phyloP scores from a whole-genome alignment of 1,140 invertebrate genomes.

The Drosophila ogumai region DNA sequence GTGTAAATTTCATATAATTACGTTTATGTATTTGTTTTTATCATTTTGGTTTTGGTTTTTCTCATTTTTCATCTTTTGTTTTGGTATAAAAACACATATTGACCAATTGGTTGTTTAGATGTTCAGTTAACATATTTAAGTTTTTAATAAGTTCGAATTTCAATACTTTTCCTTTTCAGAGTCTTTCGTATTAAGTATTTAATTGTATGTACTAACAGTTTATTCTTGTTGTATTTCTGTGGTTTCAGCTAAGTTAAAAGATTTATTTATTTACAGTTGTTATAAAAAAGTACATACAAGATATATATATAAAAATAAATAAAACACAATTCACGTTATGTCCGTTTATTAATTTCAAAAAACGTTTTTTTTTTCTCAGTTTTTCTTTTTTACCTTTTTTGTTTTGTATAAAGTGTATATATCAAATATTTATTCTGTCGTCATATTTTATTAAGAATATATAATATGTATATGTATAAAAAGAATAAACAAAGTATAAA shows the following conservation, averaged over 20 bases:
- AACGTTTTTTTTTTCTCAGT: slow-evolving; percentile 32
- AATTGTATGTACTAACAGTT: slow-evolving; percentile 56
- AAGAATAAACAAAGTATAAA: slow-evolving; percentile 77
- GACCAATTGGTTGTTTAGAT: slow-evolving; percentile 68
- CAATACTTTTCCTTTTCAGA: slow-evolving; percentile 76
- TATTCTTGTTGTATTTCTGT: slow-evolving; percentile 33
- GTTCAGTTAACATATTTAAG: slow-evolving; percentile 72
- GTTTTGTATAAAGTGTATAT: slow-evolving; percentile 78
- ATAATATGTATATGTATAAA: slow-evolving; percentile 61
- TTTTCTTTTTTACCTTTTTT: background rate
- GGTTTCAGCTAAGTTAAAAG: slow-evolving; percentile 54
- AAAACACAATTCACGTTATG: slow-evolving; percentile 77
- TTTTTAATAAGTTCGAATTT: slow-evolving; percentile 81
- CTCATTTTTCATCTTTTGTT: slow-evolving; percentile 6
- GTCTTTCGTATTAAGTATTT: slow-evolving; percentile 77
- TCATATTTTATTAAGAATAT: slow-evolving; percentile 49
- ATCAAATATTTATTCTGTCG: slow-evolving; percentile 67
- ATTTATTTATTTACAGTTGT: slow-evolving; percentile 56
- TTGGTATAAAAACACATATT: slow-evolving; percentile 80
- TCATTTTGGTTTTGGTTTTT: slow-evolving; percentile 13
- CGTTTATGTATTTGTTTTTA: slow-evolving; percentile 27
- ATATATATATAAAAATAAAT: slow-evolving; percentile 64
- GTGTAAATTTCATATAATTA: slow-evolving; percentile 79
- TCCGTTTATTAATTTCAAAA: slow-evolving; percentile 77
- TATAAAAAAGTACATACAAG: slow-evolving; percentile 62